Percentiles rank a stretch among this genome's conserved stretches.
Evolutionary conservation across 2,797 vertebrate genomes (phyloP).

Genomic region (Sebastes oblongus): DNA sequence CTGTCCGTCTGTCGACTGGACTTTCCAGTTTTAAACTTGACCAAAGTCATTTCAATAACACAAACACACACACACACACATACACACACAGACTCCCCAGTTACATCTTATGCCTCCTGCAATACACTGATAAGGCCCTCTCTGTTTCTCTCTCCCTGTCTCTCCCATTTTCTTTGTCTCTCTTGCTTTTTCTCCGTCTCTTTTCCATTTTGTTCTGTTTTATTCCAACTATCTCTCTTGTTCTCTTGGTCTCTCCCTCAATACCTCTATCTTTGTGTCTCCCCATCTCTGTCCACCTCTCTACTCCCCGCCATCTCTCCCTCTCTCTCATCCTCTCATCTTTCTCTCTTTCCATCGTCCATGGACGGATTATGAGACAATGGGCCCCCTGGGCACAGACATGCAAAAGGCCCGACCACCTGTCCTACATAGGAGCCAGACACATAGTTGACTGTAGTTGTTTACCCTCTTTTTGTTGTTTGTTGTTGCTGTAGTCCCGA

Average conservation of each 20-base stretch:
- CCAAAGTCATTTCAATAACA: constrained; percentile 83
- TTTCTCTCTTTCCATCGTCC: not conserved
- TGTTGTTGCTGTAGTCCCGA: too few relatives aligned
- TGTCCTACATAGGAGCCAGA: not conserved
- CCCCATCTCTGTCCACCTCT: not conserved
- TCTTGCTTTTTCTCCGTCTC: constrained; percentile 48
- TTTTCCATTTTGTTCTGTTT: constrained; percentile 49
- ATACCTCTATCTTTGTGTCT: constrained; percentile 8
- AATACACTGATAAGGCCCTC: constrained; percentile 76
- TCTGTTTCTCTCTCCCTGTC: constrained; percentile 52
- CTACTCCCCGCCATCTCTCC: not conserved
- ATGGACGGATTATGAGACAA: not conserved
- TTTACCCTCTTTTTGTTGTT: not conserved
- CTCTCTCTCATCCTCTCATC: not conserved
- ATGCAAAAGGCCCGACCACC: not conserved
- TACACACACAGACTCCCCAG: constrained; percentile 63
- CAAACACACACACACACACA: constrained; percentile 37
- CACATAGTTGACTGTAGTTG: not conserved
- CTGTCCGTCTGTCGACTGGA: constrained; percentile 71
- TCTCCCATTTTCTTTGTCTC: constrained; percentile 66
- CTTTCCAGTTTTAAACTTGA: constrained; percentile 74
- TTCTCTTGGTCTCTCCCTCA: constrained; percentile 17
- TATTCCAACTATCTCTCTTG: constrained; percentile 28
- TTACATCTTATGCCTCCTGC: constrained; percentile 80
- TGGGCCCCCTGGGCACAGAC: not conserved